Conservation (phyloP, 2,888 invertebrate genomes). For the Calliopum simillimum region DNA sequence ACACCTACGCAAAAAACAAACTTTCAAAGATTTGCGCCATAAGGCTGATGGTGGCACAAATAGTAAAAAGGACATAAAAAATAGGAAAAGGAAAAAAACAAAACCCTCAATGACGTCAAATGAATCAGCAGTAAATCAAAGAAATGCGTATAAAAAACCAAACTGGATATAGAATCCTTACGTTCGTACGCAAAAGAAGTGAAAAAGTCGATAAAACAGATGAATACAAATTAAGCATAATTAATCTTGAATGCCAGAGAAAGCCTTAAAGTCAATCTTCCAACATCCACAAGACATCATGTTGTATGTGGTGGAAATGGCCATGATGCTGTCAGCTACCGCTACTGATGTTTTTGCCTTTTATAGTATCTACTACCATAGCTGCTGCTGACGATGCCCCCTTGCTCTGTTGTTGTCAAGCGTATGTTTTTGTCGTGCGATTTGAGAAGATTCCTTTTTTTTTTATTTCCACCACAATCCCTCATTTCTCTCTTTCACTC, state of each 20-base stretch:
- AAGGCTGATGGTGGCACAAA: too few relatives aligned
- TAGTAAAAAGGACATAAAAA: too few relatives aligned
- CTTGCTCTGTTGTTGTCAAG: neutral
- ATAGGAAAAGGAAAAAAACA: neutral
- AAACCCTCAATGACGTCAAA: constrained; percentile 6
- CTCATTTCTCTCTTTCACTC: too few relatives aligned
- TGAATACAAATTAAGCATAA: constrained; percentile 48
- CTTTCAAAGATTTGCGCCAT: too few relatives aligned
- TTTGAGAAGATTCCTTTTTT: too few relatives aligned
- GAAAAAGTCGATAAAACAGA: constrained; percentile 36
- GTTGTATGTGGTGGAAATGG: neutral
- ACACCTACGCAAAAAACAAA: too few relatives aligned
- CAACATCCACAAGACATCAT: too few relatives aligned
- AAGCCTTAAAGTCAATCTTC: constrained; percentile 4
- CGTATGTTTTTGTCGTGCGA: too few relatives aligned
- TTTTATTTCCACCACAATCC: too few relatives aligned
- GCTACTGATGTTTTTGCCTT: neutral
- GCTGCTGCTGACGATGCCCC: neutral
- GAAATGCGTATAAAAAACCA: neutral
- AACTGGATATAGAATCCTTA: too few relatives aligned
- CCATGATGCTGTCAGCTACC: neutral
- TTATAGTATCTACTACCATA: neutral
- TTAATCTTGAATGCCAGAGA: constrained; percentile 39
- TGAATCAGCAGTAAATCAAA: constrained; percentile 14
- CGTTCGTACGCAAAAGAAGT: neutral